Conservation (phyloP, 2,113 vertebrate species). For the Budorcas taxicolor region DNA sequence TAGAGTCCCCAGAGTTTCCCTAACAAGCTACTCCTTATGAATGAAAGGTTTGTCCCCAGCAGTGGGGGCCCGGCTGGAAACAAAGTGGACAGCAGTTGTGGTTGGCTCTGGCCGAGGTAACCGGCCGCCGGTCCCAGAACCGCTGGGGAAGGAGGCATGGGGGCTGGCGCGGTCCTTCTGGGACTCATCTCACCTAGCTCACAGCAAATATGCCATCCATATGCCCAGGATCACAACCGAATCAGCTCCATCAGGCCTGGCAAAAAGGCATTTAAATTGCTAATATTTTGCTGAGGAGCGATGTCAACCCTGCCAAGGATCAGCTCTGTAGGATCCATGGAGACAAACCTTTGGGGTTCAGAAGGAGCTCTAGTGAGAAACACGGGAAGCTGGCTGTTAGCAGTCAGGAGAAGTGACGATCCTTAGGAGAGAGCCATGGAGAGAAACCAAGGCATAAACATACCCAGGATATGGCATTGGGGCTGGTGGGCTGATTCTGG, state of each 20-base stretch:
- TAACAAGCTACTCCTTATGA: conserved; percentile 95
- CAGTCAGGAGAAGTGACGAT: neutral
- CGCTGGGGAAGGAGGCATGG: conserved; percentile 54
- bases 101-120: conserved; percentile 77
- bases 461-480: neutral
- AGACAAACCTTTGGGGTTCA: neutral
- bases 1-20: conserved; percentile 83
- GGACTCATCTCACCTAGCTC: conserved; percentile 52
- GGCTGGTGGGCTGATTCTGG: neutral
- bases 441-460: neutral
- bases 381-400: neutral
- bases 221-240: conserved; percentile 39
- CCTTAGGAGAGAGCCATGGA: neutral
- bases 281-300: neutral
- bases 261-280: conserved; percentile 58
- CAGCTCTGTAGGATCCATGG: neutral
- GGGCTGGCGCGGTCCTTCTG: conserved; percentile 36
- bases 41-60: conserved; percentile 96
- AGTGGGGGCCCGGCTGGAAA: conserved; percentile 85
- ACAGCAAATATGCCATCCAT: conserved; percentile 41
- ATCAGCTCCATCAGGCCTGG: conserved; percentile 32
- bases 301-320: conserved; percentile 4
- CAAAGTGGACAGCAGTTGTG: conserved; percentile 94
- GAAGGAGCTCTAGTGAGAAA: neutral
- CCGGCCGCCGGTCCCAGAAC: conserved; percentile 42